Base-by-base conservation (phyloP, 2,113 vertebrate species). In the Diglossa brunneiventris region DNA sequence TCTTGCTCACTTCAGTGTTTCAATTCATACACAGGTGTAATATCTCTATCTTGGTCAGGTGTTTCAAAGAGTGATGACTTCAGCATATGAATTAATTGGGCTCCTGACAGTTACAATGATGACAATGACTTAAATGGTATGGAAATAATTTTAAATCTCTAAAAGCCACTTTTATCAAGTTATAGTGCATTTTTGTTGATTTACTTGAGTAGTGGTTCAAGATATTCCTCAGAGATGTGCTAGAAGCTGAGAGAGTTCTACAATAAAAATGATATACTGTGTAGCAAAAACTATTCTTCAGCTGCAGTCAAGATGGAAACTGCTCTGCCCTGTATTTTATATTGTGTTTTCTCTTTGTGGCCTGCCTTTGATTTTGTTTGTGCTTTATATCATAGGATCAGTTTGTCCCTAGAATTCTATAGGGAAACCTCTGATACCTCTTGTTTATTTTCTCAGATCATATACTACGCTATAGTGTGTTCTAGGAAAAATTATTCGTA, bases 211-310 rank as follows among this genome's bases (percentile, higher is more conserved):
- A n/a, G 28, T 78, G 33, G 15, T 69, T 82, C 66, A 72, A 81
- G 58, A 73, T 89, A 84, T 47, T 94, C 53, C n/a, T 82, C 53
- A 50, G 83, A 86, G 42, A 91, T 62, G 20, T 72, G n/a, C 62
- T 82, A 53, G 62, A 89, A 82, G 58, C 70, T 86, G 47, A 94
- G 46, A 74, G 28, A 63, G 17, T 75, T 92, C 73, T 63, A 75
- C 47, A 64, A 61, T 93, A 92, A 93, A 96, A 95, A 24, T 97
- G 24, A 94, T 92, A 62, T 61, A 91, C 17, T 69, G 41, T 85
- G 22, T 68, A 92, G 58, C 31, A 94, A 82, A 47, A 91, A 26
- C 74, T 82, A 87, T 92, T 91, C 35, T 78, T 94, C 87, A 94
- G 18, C 39, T 81, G 55, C 42, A 85, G 63, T 90, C 88, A 81